A percentile compares a stretch with the other conserved stretches of the same genome.
Conservation (phyloP, 2,888 invertebrate genomes). For the Apantesis nais region DNA sequence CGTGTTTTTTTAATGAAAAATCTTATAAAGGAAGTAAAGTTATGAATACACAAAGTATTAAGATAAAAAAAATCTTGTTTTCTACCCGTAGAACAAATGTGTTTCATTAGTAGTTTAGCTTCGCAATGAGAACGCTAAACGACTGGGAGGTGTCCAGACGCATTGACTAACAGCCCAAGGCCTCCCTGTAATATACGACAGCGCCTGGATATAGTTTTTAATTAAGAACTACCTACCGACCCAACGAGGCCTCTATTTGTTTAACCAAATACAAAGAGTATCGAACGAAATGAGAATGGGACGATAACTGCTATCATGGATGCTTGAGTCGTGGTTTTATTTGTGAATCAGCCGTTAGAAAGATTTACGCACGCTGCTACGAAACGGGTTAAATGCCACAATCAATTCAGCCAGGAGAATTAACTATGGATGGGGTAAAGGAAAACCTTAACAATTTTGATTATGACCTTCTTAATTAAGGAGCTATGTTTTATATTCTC, state of each 20-base stretch:
- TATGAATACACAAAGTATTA: no score
- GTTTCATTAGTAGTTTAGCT: slow-evolving; percentile 41
- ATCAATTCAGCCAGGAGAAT: slow-evolving; percentile 71
- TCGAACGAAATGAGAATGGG: slow-evolving; percentile 63
- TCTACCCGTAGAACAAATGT: slow-evolving; percentile 47
- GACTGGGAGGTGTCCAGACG: slow-evolving; percentile 72
- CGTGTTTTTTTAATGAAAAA: no score
- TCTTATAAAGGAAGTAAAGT: no score
- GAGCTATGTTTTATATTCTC: slow-evolving; percentile 27
- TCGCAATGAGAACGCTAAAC: slow-evolving; percentile 68
- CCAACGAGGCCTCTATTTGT: slow-evolving; percentile 76
- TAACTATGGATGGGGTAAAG: slow-evolving; percentile 59
- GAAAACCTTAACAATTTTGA: slow-evolving; percentile 52
- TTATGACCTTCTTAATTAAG: slow-evolving; percentile 47
- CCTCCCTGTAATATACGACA: slow-evolving; percentile 74
- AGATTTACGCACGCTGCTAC: slow-evolving; percentile 72
- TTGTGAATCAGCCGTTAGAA: slow-evolving; percentile 71
- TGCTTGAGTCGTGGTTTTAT: slow-evolving; percentile 68
- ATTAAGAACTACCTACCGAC: slow-evolving; percentile 78
- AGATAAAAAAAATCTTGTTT: no score
- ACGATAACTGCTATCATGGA: slow-evolving; percentile 73
- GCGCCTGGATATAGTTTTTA: slow-evolving; percentile 78
- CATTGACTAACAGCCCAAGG: slow-evolving; percentile 72
- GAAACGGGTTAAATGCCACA: slow-evolving; percentile 67
- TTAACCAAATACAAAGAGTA: slow-evolving; percentile 72